phyloP scores from a whole-genome alignment of 2,888 invertebrate species.

The Ochropleura plecta region DNA sequence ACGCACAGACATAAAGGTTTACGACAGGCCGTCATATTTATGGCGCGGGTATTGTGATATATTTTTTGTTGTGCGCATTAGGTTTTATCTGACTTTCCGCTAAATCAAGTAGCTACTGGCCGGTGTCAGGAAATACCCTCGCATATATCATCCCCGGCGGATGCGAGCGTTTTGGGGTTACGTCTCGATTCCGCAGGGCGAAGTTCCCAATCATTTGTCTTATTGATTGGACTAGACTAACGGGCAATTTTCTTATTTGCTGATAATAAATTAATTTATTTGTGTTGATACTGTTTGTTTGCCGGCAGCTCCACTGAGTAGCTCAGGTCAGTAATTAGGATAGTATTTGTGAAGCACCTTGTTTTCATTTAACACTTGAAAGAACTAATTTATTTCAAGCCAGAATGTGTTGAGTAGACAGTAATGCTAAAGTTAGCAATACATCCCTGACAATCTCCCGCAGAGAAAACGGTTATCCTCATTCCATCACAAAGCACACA shows the following conservation, averaged over 20 bases:
- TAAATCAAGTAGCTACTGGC: slow-evolving; percentile 91
- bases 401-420: slow-evolving; percentile 12
- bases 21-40: slow-evolving; percentile 90
- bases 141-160: slow-evolving; percentile 88
- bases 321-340: background rate
- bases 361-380: background rate
- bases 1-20: slow-evolving; percentile 90
- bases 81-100: slow-evolving; percentile 91
- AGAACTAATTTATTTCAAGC: background rate
- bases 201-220: slow-evolving; percentile 81
- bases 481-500: slow-evolving; percentile 49
- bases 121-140: slow-evolving; percentile 90
- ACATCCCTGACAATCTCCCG: slow-evolving; percentile 34
- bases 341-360: too few relatives aligned
- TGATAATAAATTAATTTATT: slow-evolving; percentile 46
- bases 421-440: slow-evolving; percentile 38
- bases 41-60: slow-evolving; percentile 89
- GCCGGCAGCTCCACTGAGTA: background rate
- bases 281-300: background rate
- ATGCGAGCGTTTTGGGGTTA: slow-evolving; percentile 88
- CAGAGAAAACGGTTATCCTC: slow-evolving; percentile 45
- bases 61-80: slow-evolving; percentile 91
- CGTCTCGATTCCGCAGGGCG: slow-evolving; percentile 81
- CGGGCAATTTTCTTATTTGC: slow-evolving; percentile 76
- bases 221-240: slow-evolving; percentile 79